Evolutionary conservation across 2,113 vertebrate genomes (phyloP), one percentile per base, ranked within the genome.

Genomic region (Bombycilla garrulus): DNA sequence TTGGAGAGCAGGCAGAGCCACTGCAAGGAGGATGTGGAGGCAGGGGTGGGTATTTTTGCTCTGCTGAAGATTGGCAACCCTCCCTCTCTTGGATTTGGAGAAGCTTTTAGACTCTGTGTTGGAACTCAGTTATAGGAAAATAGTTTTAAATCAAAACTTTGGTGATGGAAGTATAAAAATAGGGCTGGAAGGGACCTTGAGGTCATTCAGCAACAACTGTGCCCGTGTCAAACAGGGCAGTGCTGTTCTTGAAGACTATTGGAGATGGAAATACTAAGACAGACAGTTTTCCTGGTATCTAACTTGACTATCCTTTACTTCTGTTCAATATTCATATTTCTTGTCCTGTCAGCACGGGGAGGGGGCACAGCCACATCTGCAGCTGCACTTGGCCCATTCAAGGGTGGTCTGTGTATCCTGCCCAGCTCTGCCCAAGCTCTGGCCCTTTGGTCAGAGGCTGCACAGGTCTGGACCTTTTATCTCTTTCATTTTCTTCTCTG

Each of bases 131-230:
- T 77, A 65, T 56, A 91, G 81, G 87, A 94, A 96, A 90, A 94
- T 64, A 83, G 60, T 86, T 93, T 53, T 80, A 88, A 88, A 67
- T 92, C 64, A 81, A 81, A 93, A 88, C 67, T 69, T 81, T 3
- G 51, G n/a, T 70, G 60, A 81, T 86, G 61, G 14, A 83, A 78
- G 33, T 67, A 74, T 88, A 94, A 97, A 95, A 95, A 95, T 80
- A 94, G 82, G 35, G 24, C 80, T 88, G 47, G 69, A 74, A 74
- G 35, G 38, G 64, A 83, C 91, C 82, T 86, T 47, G 67, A 88
- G 90, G 67, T 96, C 80, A 42, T 50, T 86, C 33, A 56, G 60
- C 54, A 93, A 25, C 33, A 81, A 8, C 92, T 80, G 50, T 82
- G 86, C 35, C 67, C 76, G 10, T 60, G 66, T 88, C 60, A 28